Base-by-base conservation (phyloP, 1,140 invertebrate genomes). In the Drosophila sucinea region DNA sequence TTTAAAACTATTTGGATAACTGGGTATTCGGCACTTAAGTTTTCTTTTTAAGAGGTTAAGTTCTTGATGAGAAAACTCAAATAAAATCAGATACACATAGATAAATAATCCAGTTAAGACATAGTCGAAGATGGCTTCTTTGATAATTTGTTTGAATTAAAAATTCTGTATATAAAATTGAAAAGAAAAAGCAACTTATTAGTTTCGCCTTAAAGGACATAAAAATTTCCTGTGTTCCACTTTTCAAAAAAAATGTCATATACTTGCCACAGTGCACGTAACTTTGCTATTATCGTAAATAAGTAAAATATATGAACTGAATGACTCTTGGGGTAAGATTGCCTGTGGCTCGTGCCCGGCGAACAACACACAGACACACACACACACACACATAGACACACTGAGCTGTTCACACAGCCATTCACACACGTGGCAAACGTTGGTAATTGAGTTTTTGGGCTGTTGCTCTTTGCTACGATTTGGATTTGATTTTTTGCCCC, bases 401-500 rank as follows among this genome's bases (percentile, higher is more conserved):
- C 11, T 8, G 7, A 7, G 17, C 6, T 0, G 4, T 47, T 25
- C 44, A 47, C 23, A 27, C 23, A 27, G 8, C 10, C 44, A 51
- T 23, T 7, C 23, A 47, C 44, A 47, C 44, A 47, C 44, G 44
- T 51, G 44, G 44, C 51, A 56, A 77, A 74, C 77, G 77, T 76
- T 70, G 72, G 70, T 90, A 81, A 90, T 90, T 85, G 71, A 85
- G 85, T 90, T 84, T 51, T 81, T 73, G 80, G 79, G 70, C 83
- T 87, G 80, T 87, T 79, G 81, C 84, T 81, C 77, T 75, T 47
- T 40, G 67, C 40, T 62, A 40, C 58, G 27, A 23, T 47, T 56
- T 27, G 32, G 17, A 10, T 35, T 25, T 41, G 27, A 32, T 40
- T 66, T 65, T 29, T 17, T 47, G 54, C 35, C 23, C 17, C 17